Evolutionary conservation across 2,113 vertebrate species (phyloP).

Genomic region (Oreocharis arfaki): DNA sequence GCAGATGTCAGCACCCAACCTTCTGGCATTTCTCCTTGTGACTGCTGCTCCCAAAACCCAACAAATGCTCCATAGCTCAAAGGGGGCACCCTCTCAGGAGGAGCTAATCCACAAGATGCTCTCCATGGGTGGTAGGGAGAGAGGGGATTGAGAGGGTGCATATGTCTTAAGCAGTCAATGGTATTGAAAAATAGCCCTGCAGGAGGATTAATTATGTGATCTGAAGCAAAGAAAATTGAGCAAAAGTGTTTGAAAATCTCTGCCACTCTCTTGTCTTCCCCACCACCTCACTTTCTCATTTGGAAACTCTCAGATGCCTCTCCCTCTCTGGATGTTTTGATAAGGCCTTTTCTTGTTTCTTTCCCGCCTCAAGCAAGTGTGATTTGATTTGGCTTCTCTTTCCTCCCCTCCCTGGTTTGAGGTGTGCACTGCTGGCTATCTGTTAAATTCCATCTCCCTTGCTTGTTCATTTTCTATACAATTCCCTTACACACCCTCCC

Average conservation of each 20-base stretch:
- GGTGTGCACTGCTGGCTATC: conserved; percentile 50
- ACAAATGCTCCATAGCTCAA: neutral
- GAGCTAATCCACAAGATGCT: neutral
- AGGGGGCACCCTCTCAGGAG: neutral
- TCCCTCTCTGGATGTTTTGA: conserved; percentile 42
- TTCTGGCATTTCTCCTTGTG: neutral
- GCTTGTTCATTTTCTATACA: conserved; percentile 68
- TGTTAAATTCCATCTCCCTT: conserved; percentile 56
- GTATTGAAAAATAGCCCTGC: neutral
- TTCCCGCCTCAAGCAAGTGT: neutral
- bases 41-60: neutral
- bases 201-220: conserved; percentile 23
- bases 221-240: neutral
- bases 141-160: neutral
- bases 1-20: neutral
- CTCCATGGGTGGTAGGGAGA: neutral
- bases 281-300: neutral
- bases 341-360: conserved; percentile 54
- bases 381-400: conserved; percentile 39
- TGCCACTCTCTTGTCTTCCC: neutral
- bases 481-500: conserved; percentile 60
- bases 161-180: neutral
- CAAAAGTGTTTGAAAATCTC: neutral
- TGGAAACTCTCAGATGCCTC: conserved; percentile 2
- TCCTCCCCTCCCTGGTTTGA: neutral